A percentile compares a stretch with the other conserved stretches of the same genome.
phyloP scores from a whole-genome alignment of 1,140 invertebrate genomes.

The Steinernema khuongi region DNA sequence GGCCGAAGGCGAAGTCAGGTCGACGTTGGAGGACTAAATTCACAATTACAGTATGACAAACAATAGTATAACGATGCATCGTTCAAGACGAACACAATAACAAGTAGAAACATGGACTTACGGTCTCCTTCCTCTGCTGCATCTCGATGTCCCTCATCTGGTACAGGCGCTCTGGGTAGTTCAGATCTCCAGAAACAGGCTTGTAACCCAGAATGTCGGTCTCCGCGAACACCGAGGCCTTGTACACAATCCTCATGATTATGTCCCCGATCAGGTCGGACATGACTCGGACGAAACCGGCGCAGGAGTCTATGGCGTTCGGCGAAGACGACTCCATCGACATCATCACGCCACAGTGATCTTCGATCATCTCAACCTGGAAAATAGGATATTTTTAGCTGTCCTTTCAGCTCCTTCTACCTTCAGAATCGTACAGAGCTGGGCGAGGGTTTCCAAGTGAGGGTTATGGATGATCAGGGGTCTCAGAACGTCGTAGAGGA shows the following conservation, averaged over 20 bases:
- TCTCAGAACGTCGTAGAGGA: slow-evolving; percentile 84
- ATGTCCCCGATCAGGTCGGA: slow-evolving; percentile 86
- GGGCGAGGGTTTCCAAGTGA: slow-evolving; percentile 91
- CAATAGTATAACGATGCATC: too few species aligned
- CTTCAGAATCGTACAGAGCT: slow-evolving; percentile 84
- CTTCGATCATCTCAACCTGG: slow-evolving; percentile 84
- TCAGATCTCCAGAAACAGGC: slow-evolving; percentile 86
- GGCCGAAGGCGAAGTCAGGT: slow-evolving; percentile 66
- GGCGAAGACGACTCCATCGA: slow-evolving; percentile 55
- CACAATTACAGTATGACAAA: too few species aligned
- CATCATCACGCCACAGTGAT: slow-evolving; percentile 72
- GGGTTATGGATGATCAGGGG: slow-evolving; percentile 93
- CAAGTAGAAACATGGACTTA: slow-evolving; percentile 29
- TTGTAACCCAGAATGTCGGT: slow-evolving; percentile 75
- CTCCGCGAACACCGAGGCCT: slow-evolving; percentile 82
- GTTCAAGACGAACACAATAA: too few species aligned
- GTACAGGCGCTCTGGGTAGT: slow-evolving; percentile 90
- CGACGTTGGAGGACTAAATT: slow-evolving; percentile 26
- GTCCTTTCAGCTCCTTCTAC: too few species aligned
- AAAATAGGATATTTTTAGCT: slow-evolving; percentile 31
- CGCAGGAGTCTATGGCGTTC: slow-evolving; percentile 43
- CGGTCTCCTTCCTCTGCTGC: slow-evolving; percentile 13
- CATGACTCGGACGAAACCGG: slow-evolving; percentile 72
- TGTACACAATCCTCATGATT: slow-evolving; percentile 88
- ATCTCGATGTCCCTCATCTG: slow-evolving; percentile 72